Conservation (phyloP, 2,797 vertebrate species). For the Pantherophis alleghaniensis region DNA sequence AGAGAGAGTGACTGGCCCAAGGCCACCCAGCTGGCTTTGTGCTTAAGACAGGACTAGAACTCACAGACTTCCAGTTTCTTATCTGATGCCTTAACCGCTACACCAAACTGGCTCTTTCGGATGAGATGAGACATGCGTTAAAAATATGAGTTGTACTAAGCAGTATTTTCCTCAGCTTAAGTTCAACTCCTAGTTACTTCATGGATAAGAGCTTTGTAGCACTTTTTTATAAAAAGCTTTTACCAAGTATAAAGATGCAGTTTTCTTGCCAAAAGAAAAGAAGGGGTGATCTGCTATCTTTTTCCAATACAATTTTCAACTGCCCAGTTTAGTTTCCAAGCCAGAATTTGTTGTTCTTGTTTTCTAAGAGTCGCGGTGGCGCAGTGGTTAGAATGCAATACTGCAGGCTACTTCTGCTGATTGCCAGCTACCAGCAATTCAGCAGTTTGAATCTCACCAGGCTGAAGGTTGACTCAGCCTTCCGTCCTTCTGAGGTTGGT, state of each 20-base stretch:
- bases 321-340: neutral
- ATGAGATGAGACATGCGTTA: neutral
- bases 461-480: too few relatives aligned
- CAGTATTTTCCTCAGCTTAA: neutral
- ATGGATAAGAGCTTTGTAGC: neutral
- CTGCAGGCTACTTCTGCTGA: too few relatives aligned
- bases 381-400: too few relatives aligned
- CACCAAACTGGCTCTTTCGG: neutral
- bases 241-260: neutral
- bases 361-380: accelerated
- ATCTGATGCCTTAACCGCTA: neutral
- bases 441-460: too few relatives aligned
- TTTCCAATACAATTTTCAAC: neutral
- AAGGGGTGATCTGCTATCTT: neutral
- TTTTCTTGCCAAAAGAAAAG: neutral
- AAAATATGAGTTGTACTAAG: neutral
- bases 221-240: too few relatives aligned
- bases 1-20: neutral
- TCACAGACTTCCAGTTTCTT: neutral
- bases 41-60: neutral
- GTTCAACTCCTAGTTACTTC: neutral
- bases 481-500: too few relatives aligned
- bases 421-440: too few relatives aligned
- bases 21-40: neutral
- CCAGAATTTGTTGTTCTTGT: neutral